phyloP scores from a whole-genome alignment of 2,113 vertebrate genomes.

The Tachysurus vachellii region DNA sequence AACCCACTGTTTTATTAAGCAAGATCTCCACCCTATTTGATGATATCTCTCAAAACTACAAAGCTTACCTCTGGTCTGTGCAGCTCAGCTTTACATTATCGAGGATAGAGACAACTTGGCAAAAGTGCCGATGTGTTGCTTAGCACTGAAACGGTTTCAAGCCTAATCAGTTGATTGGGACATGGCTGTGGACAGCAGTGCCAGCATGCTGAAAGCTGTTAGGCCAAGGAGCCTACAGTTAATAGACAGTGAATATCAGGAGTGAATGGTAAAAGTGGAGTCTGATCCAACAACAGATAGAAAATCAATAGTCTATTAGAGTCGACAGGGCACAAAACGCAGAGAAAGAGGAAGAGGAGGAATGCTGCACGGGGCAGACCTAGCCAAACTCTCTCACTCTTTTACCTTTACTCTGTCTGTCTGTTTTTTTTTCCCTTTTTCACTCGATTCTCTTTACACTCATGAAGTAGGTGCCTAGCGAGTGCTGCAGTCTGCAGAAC shows the following conservation, averaged over 20 bases:
- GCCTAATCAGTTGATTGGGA: slow-evolving; percentile 53
- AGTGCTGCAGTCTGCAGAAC: slow-evolving; percentile 72
- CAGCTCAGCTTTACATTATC: slow-evolving; percentile 37
- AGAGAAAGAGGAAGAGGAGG: slow-evolving; percentile 27
- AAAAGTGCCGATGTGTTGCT: slow-evolving; percentile 15
- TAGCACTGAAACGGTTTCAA: slow-evolving; percentile 11
- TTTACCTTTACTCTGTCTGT: slow-evolving; percentile 35
- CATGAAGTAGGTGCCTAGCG: slow-evolving; percentile 73
- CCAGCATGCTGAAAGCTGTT: slow-evolving; percentile 68
- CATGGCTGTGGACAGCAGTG: slow-evolving; percentile 32
- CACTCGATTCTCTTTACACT: slow-evolving; percentile 54
- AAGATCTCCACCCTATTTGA: background rate
- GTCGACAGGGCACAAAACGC: slow-evolving; percentile 72
- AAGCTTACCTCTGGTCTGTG: slow-evolving; percentile 15
- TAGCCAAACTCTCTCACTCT: slow-evolving; percentile 9
- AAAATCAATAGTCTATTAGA: slow-evolving; percentile 98
- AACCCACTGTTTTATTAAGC: slow-evolving; percentile 15
- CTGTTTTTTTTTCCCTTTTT: slow-evolving; percentile 51
- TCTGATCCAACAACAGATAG: slow-evolving; percentile 82
- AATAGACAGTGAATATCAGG: slow-evolving; percentile 90
- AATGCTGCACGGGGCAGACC: slow-evolving; percentile 22
- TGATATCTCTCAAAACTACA: slow-evolving; percentile 13
- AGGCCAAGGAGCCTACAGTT: slow-evolving; percentile 74
- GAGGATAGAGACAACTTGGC: slow-evolving; percentile 34
- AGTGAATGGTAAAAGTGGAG: slow-evolving; percentile 85